Conservation (phyloP, 92 coral and sea anemone genomes). For the Porites rus region DNA sequence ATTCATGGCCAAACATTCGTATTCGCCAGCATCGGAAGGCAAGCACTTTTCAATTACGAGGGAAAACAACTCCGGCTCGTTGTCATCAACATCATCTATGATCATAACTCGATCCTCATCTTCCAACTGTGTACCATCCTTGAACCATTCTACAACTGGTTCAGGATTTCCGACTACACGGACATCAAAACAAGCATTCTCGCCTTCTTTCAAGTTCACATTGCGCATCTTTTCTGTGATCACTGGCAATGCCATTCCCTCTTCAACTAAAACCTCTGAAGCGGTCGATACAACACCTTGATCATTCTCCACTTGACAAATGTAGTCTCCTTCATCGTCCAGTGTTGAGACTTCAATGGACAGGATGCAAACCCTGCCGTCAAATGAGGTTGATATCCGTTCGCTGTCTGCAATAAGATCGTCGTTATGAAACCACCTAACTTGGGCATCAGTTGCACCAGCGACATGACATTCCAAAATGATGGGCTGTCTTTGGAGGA, state of each 20-base stretch:
- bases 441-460: constrained; percentile 60
- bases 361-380: constrained; percentile 65
- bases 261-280: constrained; percentile 80
- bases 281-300: constrained; percentile 70
- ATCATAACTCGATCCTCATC: constrained; percentile 91
- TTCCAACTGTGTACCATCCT: constrained; percentile 79
- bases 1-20: constrained; percentile 94
- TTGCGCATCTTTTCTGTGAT: constrained; percentile 62
- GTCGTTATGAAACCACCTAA: constrained; percentile 72
- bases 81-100: constrained; percentile 96
- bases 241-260: constrained; percentile 71
- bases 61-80: constrained; percentile 87
- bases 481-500: constrained; percentile 59
- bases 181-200: constrained; percentile 74
- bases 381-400: constrained; percentile 47
- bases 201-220: constrained; percentile 72
- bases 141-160: constrained; percentile 95
- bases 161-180: constrained; percentile 85
- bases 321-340: constrained; percentile 82
- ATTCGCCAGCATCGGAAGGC: constrained; percentile 86
- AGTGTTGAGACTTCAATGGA: constrained; percentile 66
- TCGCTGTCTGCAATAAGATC: constrained; percentile 41
- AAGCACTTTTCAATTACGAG: constrained; percentile 89
- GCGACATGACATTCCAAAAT: constrained; percentile 72
- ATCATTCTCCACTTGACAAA: constrained; percentile 68